phyloP scores from a whole-genome alignment of 1,140 invertebrate genomes.

The Hylaeus volcanicus region DNA sequence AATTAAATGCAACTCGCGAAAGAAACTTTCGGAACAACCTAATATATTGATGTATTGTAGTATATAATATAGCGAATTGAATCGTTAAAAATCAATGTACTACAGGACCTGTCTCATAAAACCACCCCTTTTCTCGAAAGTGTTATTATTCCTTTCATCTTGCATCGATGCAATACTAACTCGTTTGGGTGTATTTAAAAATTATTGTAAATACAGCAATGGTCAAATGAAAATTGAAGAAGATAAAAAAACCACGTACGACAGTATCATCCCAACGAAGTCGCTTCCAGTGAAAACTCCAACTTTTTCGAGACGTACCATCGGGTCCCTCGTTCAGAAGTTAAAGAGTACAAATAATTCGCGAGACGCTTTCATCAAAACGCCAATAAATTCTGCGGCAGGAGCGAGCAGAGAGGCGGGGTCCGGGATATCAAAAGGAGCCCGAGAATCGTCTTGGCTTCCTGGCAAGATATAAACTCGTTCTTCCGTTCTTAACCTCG shows the following conservation, averaged over 20 bases:
- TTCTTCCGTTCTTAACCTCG: slow-evolving; percentile 27
- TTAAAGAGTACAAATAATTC: slow-evolving; percentile 38
- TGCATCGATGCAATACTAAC: no score
- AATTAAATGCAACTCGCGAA: no score
- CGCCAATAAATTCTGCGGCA: slow-evolving; percentile 58
- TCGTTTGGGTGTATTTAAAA: no score
- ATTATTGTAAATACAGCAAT: no score
- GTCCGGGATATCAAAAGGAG: slow-evolving; percentile 58
- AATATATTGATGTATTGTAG: no score
- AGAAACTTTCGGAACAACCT: no score
- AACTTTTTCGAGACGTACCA: background rate
- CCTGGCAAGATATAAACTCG: slow-evolving; percentile 28
- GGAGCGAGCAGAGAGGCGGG: slow-evolving; percentile 20
- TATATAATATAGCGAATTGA: no score
- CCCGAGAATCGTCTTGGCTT: background rate
- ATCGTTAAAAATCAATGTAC: no score
- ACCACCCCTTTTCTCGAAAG: no score
- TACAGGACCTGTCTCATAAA: no score
- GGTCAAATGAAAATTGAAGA: no score
- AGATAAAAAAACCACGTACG: background rate
- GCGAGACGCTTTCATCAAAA: slow-evolving; percentile 54
- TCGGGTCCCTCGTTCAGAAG: background rate
- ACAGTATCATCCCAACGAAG: background rate
- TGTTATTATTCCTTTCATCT: no score
- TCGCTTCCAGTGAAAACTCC: background rate